A percentile compares a stretch with the other conserved stretches of the same genome.
phyloP scores from a whole-genome alignment of 2,888 invertebrate species.

The Osmoderma eremita region DNA sequence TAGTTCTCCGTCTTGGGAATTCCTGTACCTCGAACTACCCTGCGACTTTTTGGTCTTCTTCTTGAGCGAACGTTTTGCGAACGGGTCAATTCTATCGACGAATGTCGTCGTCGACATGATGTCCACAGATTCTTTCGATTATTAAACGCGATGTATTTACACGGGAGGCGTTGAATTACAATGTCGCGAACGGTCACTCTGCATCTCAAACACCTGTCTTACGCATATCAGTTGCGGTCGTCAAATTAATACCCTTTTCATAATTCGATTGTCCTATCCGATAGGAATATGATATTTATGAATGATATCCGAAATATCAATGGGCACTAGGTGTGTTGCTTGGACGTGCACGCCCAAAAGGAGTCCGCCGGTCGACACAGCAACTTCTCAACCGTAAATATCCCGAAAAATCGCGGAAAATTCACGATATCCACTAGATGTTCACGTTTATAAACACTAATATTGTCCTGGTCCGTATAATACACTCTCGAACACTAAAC shows the following conservation, averaged over 20 bases:
- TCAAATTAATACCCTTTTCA: conserved; percentile 56
- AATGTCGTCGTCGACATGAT: conserved; percentile 86
- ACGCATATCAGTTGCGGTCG: conserved; percentile 52
- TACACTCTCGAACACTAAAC: conserved; percentile 55
- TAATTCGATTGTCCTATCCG: conserved; percentile 55
- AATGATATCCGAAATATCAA: conserved; percentile 60
- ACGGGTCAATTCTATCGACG: conserved; percentile 99
- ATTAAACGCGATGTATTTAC: conserved; percentile 46
- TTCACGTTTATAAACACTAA: conserved; percentile 39
- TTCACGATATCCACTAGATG: conserved; percentile 41
- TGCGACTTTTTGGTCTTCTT: conserved; percentile 99
- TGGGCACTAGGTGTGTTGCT: conserved; percentile 58
- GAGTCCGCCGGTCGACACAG: conserved; percentile 49
- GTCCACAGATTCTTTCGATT: conserved; percentile 34
- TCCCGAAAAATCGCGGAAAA: conserved; percentile 42
- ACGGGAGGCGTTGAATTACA: conserved; percentile 53
- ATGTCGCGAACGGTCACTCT: conserved; percentile 53
- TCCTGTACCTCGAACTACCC: conserved; percentile 98
- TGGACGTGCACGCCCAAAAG: conserved; percentile 61
- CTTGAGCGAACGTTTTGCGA: conserved; percentile 96
- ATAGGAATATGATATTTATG: conserved; percentile 50
- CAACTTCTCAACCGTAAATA: conserved; percentile 37
- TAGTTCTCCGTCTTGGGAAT: conserved; percentile 97
- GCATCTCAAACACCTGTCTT: conserved; percentile 57
- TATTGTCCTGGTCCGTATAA: conserved; percentile 33